These are phyloP conservation scores for Euplagia quadripunctaria DNA, from an alignment of 2,888 invertebrate genomes.

Conservation along the genomic window DNA sequence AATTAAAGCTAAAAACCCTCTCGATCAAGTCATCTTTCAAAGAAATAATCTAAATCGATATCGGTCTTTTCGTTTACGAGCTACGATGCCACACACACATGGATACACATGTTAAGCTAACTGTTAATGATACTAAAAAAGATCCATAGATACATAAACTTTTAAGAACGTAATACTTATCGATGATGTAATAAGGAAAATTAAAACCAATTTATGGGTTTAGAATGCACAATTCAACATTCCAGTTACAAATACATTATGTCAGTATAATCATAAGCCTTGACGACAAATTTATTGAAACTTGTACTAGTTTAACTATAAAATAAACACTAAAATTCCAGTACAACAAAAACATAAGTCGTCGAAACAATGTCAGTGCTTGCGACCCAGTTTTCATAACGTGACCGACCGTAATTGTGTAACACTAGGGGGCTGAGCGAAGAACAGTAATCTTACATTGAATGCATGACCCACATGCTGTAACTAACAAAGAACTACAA, in stretches of 20 bases:
- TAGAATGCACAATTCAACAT: neutral
- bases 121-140: too few relatives aligned
- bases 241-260: neutral
- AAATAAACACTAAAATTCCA: conserved; percentile 16
- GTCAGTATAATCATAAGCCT: neutral
- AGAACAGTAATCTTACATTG: conserved; percentile 56
- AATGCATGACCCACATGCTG: conserved; percentile 64
- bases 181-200: neutral
- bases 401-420: conserved; percentile 61
- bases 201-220: neutral
- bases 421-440: conserved; percentile 63
- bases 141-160: neutral
- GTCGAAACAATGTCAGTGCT: conserved; percentile 49
- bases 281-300: neutral
- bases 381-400: conserved; percentile 61
- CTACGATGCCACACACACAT: too few relatives aligned
- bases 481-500: conserved; percentile 66
- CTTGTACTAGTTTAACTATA: conserved; percentile 2
- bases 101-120: neutral
- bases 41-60: too few relatives aligned
- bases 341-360: conserved; percentile 34
- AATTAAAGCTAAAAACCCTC: too few relatives aligned
- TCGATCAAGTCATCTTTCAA: too few relatives aligned
- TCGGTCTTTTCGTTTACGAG: too few relatives aligned
- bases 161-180: neutral